These are phyloP conservation scores for Zaprionus gabonicus DNA, from an alignment of 1,140 invertebrate genomes.

Conservation along the genomic window DNA sequence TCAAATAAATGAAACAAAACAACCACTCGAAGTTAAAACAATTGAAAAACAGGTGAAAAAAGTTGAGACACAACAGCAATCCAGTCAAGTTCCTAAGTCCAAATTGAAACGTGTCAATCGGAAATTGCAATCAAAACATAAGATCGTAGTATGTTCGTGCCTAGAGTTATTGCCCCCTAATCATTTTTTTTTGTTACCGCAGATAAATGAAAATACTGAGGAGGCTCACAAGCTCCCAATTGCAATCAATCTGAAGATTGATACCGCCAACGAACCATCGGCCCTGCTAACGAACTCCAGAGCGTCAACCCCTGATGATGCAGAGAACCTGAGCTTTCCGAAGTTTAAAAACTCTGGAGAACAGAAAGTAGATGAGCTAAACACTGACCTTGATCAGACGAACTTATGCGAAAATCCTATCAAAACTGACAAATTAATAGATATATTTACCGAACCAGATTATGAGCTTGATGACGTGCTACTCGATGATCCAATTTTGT, in stretches of 20 bases:
- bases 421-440: neutral
- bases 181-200: constrained; percentile 58
- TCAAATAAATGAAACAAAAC: neutral
- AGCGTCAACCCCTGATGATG: neutral
- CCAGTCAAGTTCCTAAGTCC: neutral
- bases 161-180: constrained; percentile 44
- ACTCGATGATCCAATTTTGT: constrained; percentile 14
- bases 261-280: too few relatives aligned
- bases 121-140: constrained; percentile 5
- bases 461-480: constrained; percentile 9
- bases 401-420: neutral
- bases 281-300: too few relatives aligned
- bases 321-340: constrained; percentile 7
- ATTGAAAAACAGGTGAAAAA: neutral
- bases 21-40: neutral
- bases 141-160: constrained; percentile 30
- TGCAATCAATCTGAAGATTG: constrained; percentile 29
- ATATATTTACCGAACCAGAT: neutral
- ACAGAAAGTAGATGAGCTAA: neutral
- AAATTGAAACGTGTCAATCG: neutral
- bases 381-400: neutral
- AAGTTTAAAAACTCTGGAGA: neutral
- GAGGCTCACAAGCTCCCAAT: constrained; percentile 17
- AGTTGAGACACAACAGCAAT: neutral
- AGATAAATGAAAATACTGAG: constrained; percentile 30